Percentiles rank a stretch among this genome's conserved stretches.
These are phyloP conservation scores for Potamarius usumacintae DNA, from an alignment of 2,113 vertebrate species.

Conservation along the genomic window DNA sequence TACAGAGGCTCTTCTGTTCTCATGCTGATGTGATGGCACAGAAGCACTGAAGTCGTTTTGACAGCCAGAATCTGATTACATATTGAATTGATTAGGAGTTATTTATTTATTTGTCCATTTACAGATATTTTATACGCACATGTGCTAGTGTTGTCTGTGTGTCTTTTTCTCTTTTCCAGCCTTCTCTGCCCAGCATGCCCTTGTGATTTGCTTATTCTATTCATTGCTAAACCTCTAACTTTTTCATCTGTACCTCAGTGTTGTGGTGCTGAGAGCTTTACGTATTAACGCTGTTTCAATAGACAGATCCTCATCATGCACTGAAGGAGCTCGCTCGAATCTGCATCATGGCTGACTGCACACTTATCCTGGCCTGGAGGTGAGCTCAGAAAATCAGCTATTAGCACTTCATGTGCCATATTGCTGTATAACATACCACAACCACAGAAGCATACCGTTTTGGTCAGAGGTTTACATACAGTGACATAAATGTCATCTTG, in stretches of 20 bases:
- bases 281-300: neutral
- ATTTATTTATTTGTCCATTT: neutral
- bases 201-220: neutral
- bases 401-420: neutral
- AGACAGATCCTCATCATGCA: constrained; percentile 87
- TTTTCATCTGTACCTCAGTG: neutral
- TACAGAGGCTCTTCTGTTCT: neutral
- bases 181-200: neutral
- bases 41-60: neutral
- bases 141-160: neutral
- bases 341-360: constrained; percentile 87
- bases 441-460: neutral
- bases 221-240: neutral
- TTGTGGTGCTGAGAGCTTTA: neutral
- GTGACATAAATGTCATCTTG: too few relatives aligned
- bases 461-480: too few relatives aligned
- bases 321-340: constrained; percentile 88
- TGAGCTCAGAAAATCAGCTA: constrained; percentile 53
- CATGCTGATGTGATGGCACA: neutral
- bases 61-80: neutral
- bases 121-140: neutral
- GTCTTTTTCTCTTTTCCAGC: neutral
- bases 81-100: neutral
- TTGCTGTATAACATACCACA: neutral
- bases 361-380: constrained; percentile 91